A percentile compares a stretch with the other conserved stretches of the same genome.
Conservation (phyloP, 1,140 invertebrate genomes). For the Drosophila chauvacae region DNA sequence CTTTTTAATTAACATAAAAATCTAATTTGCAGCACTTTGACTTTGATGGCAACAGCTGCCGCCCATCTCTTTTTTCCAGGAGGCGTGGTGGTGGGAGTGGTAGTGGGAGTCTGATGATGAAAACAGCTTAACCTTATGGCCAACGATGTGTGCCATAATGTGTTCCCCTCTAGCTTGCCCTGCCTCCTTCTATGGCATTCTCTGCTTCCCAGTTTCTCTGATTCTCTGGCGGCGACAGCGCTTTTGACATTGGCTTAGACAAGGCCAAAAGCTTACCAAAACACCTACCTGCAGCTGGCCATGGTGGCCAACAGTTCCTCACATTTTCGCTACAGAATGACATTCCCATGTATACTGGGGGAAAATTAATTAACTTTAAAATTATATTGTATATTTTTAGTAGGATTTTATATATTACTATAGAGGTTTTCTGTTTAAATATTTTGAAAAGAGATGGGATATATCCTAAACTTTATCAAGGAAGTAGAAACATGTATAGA, state of each 20-base stretch:
- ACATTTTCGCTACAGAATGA: constrained; percentile 25
- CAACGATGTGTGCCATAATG: constrained; percentile 79
- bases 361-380: not conserved
- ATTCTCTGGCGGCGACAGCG: constrained; percentile 38
- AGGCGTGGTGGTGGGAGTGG: constrained; percentile 10
- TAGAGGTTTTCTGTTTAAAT: not conserved
- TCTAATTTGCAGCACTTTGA: constrained; percentile 77
- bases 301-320: constrained; percentile 45
- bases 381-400: too few species aligned
- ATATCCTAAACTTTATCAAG: not conserved
- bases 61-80: not conserved
- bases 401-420: too few species aligned
- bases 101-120: constrained; percentile 48
- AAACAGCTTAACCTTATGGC: constrained; percentile 82
- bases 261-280: constrained; percentile 66
- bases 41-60: constrained; percentile 44
- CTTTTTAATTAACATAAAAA: constrained; percentile 83
- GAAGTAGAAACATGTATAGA: too few species aligned
- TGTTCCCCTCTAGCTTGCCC: constrained; percentile 9
- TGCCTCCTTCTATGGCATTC: not conserved
- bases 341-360: constrained; percentile 11
- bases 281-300: constrained; percentile 67
- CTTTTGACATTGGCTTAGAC: constrained; percentile 75
- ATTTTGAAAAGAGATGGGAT: not conserved
- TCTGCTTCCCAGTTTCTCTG: constrained; percentile 4